Conservation (phyloP, 2,888 invertebrate genomes). For the Therioaphis trifolii region DNA sequence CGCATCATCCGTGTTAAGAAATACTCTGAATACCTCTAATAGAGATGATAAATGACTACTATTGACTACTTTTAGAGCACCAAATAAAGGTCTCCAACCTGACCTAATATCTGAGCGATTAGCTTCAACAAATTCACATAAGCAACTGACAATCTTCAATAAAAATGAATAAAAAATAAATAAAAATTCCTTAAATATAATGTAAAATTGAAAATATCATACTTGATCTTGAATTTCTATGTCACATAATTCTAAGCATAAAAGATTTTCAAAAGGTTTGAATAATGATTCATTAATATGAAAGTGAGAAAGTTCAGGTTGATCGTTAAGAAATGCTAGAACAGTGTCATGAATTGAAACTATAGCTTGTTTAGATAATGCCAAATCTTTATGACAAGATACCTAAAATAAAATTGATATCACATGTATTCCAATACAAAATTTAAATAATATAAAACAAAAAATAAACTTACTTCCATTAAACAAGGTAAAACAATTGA, state of each 20-base stretch:
- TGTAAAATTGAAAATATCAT: constrained; percentile 64
- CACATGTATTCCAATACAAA: constrained; percentile 5
- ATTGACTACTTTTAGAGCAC: constrained; percentile 86
- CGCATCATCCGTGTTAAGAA: constrained; percentile 91
- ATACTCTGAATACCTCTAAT: constrained; percentile 92
- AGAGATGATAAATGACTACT: constrained; percentile 78
- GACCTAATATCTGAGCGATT: constrained; percentile 93
- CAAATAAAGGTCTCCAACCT: constrained; percentile 96
- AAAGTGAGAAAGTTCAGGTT: constrained; percentile 90
- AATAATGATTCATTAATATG: constrained; percentile 95
- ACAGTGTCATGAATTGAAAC: constrained; percentile 91
- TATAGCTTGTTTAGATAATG: constrained; percentile 90
- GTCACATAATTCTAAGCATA: constrained; percentile 93
- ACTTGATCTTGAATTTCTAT: constrained; percentile 87
- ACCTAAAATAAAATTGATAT: constrained; percentile 73
- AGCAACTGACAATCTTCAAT: constrained; percentile 86
- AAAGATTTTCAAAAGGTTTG: constrained; percentile 93
- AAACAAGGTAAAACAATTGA: constrained; percentile 91
- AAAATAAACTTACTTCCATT: constrained; percentile 78
- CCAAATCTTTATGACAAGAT: constrained; percentile 89
- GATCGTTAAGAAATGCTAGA: constrained; percentile 85
- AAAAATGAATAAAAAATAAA: constrained; percentile 14
- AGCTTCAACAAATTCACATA: constrained; percentile 95
- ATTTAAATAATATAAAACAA: constrained; percentile 8
- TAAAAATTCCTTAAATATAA: background rate